Percentiles rank a stretch among this genome's conserved stretches.
Evolutionary conservation across 1,140 invertebrate species (phyloP).

Genomic region (Drosophila insularis): DNA sequence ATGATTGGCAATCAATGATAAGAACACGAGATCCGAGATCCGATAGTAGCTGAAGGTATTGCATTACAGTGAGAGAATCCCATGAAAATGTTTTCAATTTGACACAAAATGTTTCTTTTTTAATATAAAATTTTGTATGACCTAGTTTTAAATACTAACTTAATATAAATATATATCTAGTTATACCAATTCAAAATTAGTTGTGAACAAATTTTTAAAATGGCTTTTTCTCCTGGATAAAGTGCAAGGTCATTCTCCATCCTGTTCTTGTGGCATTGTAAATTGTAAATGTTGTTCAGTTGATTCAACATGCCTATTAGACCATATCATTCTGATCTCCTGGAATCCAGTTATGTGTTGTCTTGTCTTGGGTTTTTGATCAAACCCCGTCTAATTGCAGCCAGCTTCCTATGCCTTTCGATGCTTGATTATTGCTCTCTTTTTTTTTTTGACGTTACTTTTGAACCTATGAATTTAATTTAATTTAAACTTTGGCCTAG

Average conservation of each 20-base stretch:
- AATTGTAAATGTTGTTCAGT: slow-evolving; percentile 18
- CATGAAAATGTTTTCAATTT: background rate
- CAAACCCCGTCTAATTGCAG: slow-evolving; percentile 57
- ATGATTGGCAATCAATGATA: background rate
- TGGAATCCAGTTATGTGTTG: slow-evolving; percentile 29
- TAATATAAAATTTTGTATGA: too few relatives aligned
- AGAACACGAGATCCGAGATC: background rate
- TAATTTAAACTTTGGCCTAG: slow-evolving; percentile 75
- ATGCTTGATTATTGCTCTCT: slow-evolving; percentile 46
- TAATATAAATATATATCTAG: too few relatives aligned
- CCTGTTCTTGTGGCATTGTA: slow-evolving; percentile 7
- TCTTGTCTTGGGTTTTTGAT: slow-evolving; percentile 8
- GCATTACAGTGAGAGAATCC: background rate
- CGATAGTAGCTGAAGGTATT: background rate
- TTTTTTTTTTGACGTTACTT: slow-evolving; percentile 45
- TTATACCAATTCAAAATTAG: too few relatives aligned
- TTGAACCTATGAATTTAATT: slow-evolving; percentile 77
- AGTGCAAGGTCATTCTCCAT: background rate
- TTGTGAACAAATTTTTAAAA: background rate
- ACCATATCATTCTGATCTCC: slow-evolving; percentile 37
- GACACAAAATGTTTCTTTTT: background rate
- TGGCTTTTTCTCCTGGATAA: background rate
- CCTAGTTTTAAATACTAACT: too few relatives aligned
- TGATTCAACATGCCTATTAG: slow-evolving; percentile 9
- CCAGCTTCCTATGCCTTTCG: slow-evolving; percentile 22